These are phyloP conservation scores for Platorchestia sp. DNA, from an alignment of 1,140 invertebrate genomes.

Conservation along the genomic window DNA sequence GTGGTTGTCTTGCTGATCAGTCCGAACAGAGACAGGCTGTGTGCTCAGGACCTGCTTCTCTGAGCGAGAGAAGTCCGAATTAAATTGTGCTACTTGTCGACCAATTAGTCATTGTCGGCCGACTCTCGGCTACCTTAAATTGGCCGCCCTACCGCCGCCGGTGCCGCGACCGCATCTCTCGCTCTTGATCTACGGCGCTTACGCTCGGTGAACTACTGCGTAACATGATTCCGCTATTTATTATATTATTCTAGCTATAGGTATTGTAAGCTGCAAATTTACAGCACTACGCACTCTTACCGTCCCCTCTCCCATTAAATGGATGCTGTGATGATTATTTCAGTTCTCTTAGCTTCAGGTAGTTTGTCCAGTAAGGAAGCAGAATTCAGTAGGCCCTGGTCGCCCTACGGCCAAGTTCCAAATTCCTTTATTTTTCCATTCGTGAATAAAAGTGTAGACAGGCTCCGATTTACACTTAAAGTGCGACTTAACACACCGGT, in stretches of 20 bases:
- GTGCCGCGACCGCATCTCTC: neutral
- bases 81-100: constrained; percentile 52
- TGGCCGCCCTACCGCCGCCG: neutral
- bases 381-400: no score
- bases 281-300: neutral
- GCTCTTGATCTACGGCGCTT: neutral
- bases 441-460: no score
- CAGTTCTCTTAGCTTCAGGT: no score
- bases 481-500: no score
- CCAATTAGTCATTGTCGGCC: constrained; percentile 46
- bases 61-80: constrained; percentile 42
- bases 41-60: constrained; percentile 35
- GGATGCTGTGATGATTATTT: no score
- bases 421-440: no score
- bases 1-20: constrained; percentile 27
- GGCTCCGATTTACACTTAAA: no score
- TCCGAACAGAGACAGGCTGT: constrained; percentile 6
- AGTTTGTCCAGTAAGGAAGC: no score
- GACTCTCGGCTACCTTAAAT: neutral
- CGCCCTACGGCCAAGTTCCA: no score
- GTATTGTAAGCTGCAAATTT: neutral
- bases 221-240: neutral
- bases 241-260: neutral
- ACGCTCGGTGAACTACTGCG: neutral
- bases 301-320: neutral